phyloP scores from a whole-genome alignment of 2,888 invertebrate species.

The Melipona beecheii region DNA sequence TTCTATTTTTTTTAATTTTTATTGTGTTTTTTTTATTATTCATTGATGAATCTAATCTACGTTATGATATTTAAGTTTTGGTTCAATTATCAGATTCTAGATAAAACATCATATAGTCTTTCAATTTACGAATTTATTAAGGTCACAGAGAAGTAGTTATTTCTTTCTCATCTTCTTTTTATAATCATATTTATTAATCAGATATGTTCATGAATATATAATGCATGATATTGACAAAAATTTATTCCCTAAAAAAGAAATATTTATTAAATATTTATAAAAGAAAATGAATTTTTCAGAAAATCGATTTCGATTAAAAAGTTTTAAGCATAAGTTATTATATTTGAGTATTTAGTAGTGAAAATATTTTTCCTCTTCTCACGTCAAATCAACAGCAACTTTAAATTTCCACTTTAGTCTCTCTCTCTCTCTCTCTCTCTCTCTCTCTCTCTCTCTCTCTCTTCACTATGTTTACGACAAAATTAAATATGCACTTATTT shows the following conservation, averaged over 20 bases:
- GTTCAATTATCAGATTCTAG: neutral
- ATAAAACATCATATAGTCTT: no score
- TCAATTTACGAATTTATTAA: neutral
- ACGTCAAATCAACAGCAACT: neutral
- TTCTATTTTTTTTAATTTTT: neutral
- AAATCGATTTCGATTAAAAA: neutral
- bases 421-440: no score
- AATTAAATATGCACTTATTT: neutral
- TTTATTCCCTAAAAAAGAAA: neutral
- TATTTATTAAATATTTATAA: no score
- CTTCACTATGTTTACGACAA: no score
- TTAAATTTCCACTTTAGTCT: no score
- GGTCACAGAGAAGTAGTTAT: neutral
- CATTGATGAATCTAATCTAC: neutral
- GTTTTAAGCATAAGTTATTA: neutral
- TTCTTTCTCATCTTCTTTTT: neutral
- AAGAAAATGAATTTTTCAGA: neutral
- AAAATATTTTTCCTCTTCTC: neutral
- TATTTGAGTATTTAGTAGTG: no score
- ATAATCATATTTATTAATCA: no score
- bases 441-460: no score
- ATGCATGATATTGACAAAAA: neutral
- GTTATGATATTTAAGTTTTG: neutral
- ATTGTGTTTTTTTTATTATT: neutral
- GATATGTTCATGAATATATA: neutral